phyloP scores from a whole-genome alignment of 2,888 invertebrate genomes.

The Polymixis flavicincta region DNA sequence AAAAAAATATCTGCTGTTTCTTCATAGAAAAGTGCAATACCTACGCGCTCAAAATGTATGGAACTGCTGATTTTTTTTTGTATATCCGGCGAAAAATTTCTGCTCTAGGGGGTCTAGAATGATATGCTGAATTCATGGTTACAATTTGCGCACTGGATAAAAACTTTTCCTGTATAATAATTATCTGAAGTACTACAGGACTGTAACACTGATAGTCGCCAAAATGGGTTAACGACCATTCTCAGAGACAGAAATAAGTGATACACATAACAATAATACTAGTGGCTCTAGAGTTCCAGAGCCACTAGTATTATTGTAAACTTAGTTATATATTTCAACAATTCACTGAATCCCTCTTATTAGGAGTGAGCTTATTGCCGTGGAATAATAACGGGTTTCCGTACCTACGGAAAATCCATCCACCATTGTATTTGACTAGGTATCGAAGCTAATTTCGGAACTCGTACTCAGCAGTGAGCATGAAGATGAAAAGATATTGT shows the following conservation, averaged over 20 bases:
- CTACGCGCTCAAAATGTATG: no score
- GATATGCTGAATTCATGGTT: no score
- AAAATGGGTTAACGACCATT: background rate
- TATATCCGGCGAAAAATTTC: no score
- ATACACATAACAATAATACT: background rate
- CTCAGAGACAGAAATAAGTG: background rate
- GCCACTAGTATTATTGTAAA: background rate
- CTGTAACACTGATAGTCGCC: background rate
- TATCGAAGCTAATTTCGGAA: background rate
- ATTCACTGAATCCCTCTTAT: background rate
- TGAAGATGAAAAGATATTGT: no score
- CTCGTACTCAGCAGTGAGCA: no score
- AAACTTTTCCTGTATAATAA: no score
- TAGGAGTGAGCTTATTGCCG: no score
- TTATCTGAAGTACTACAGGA: background rate
- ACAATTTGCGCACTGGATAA: no score
- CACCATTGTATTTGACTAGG: background rate
- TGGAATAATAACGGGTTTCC: background rate
- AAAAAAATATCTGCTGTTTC: no score
- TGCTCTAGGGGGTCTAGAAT: no score
- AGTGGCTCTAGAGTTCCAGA: background rate
- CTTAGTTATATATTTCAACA: background rate
- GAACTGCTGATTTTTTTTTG: no score
- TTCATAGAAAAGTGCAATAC: no score
- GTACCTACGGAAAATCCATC: background rate